Conservation (phyloP, 2,888 invertebrate species). For the Syritta pipiens region DNA sequence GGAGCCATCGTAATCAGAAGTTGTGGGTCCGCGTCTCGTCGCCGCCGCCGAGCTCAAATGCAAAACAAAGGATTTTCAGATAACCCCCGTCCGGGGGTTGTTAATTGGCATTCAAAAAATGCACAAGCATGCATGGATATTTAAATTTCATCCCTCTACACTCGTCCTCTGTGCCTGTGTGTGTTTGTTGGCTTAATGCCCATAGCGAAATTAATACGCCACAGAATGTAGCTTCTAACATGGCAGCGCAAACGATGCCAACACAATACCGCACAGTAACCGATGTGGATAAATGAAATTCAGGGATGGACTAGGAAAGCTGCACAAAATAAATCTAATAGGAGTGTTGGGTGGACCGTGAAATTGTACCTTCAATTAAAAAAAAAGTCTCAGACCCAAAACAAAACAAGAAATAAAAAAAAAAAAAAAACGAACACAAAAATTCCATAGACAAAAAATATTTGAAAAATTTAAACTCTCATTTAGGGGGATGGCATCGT, state of each 20-base stretch:
- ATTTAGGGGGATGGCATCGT: conserved; percentile 22
- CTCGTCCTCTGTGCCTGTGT: background rate
- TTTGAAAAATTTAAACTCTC: conserved; percentile 40
- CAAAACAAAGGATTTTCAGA: conserved; percentile 47
- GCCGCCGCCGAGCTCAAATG: conserved; percentile 11
- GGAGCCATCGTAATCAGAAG: conserved; percentile 19
- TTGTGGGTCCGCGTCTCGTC: conserved; percentile 10
- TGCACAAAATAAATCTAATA: conserved; percentile 49
- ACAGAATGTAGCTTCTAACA: conserved; percentile 52
- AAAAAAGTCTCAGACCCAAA: conserved; percentile 10
- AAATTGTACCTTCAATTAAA: conserved; percentile 61
- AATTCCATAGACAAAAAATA: conserved; percentile 36
- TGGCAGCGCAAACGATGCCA: background rate
- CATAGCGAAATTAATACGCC: conserved; percentile 64
- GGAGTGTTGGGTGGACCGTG: conserved; percentile 46
- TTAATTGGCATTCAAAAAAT: conserved; percentile 61
- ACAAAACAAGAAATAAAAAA: conserved; percentile 16
- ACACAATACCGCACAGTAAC: background rate
- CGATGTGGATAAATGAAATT: conserved; percentile 36
- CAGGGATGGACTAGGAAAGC: conserved; percentile 31
- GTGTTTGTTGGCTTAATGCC: conserved; percentile 44
- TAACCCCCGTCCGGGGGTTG: conserved; percentile 27
- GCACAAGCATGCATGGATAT: conserved; percentile 61
- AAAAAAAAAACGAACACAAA: conserved; percentile 26
- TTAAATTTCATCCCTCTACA: conserved; percentile 24